Conservation (phyloP, 2,113 vertebrate species). For the Syrmaticus mikado region DNA sequence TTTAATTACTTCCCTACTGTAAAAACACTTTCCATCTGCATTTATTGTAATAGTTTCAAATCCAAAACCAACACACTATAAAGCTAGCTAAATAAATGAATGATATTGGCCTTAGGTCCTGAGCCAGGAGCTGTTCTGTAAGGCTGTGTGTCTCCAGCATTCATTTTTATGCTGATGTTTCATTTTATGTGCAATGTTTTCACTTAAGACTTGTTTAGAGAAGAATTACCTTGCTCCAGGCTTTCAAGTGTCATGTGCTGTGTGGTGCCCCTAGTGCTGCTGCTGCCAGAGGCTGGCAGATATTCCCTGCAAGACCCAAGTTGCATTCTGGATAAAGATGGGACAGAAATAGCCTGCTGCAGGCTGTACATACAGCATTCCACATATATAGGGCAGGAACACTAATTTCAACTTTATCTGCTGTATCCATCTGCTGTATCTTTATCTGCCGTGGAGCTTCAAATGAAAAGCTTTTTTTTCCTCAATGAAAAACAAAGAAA, state of each 20-base stretch:
- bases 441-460: neutral
- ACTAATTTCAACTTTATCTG: neutral
- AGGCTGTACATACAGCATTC: neutral
- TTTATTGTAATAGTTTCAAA: slow-evolving; percentile 79
- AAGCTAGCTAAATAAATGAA: slow-evolving; percentile 82
- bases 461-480: neutral
- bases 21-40: slow-evolving; percentile 83
- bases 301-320: neutral
- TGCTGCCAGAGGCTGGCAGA: neutral
- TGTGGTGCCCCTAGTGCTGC: neutral
- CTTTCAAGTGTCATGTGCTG: slow-evolving; percentile 1
- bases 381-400: neutral
- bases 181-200: slow-evolving; percentile 68
- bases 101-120: slow-evolving; percentile 68
- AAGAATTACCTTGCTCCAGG: slow-evolving; percentile 61
- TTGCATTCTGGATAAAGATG: rapidly evolving
- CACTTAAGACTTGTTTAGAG: slow-evolving; percentile 73
- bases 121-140: slow-evolving; percentile 72
- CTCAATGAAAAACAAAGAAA: neutral
- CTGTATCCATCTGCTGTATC: neutral
- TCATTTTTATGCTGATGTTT: slow-evolving; percentile 77
- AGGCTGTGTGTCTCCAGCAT: slow-evolving; percentile 59
- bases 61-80: slow-evolving; percentile 81
- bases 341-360: neutral
- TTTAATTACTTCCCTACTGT: slow-evolving; percentile 84